Percentiles rank a stretch among this genome's conserved stretches.
phyloP scores from a whole-genome alignment of 2,888 invertebrate genomes.

The Amphipyra tragopoginis region DNA sequence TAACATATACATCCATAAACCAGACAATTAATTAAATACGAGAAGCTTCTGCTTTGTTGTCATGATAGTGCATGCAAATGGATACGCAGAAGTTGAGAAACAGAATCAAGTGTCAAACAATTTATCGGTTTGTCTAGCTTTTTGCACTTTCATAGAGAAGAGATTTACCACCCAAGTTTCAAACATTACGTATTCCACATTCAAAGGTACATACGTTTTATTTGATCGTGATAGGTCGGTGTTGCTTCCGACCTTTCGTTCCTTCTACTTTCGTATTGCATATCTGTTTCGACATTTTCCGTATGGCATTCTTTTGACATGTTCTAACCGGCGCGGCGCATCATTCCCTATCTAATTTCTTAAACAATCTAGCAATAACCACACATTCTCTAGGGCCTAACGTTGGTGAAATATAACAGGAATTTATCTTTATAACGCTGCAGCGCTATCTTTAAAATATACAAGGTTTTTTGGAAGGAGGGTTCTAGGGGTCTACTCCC shows the following conservation, averaged over 20 bases:
- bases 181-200: slow-evolving; percentile 29
- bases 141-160: slow-evolving; percentile 17
- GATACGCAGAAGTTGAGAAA: neutral
- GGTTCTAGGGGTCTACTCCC: no score
- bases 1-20: no score
- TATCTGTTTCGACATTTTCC: slow-evolving; percentile 42
- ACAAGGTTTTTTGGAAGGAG: no score
- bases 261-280: slow-evolving; percentile 50
- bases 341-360: no score
- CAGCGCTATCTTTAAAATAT: no score
- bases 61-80: no score
- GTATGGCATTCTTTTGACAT: slow-evolving; percentile 32
- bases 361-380: no score
- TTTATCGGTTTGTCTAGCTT: neutral
- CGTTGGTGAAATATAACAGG: no score
- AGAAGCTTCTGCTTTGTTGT: no score
- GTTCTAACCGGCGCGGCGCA: slow-evolving; percentile 1
- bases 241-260: slow-evolving; percentile 52
- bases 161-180: slow-evolving; percentile 34
- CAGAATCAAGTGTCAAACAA: neutral
- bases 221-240: slow-evolving; percentile 54
- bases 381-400: no score
- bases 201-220: slow-evolving; percentile 32
- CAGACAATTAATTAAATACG: no score
- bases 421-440: no score